A percentile compares a stretch with the other conserved stretches of the same genome.
Conservation (phyloP, 1,140 invertebrate genomes). For the Piezodorus guildinii region DNA sequence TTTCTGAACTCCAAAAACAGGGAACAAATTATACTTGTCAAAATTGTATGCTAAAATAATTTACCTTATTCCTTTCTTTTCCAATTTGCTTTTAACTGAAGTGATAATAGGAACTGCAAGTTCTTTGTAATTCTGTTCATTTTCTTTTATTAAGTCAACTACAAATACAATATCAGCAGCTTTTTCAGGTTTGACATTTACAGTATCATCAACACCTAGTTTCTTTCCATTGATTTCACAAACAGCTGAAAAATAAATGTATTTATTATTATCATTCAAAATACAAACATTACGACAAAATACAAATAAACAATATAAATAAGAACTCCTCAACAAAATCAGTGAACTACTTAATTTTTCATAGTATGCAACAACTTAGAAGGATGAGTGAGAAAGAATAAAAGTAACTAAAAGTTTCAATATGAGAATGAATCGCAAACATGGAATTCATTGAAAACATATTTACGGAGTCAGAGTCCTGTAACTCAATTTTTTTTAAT, state of each 20-base stretch:
- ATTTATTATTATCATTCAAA: not conserved
- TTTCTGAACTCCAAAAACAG: too few relatives aligned
- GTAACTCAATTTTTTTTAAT: too few relatives aligned
- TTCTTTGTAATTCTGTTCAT: conserved; percentile 39
- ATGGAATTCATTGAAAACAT: too few relatives aligned
- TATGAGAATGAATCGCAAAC: too few relatives aligned
- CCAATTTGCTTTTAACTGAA: conserved; percentile 38
- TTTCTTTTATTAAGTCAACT: conserved; percentile 45
- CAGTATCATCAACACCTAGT: conserved; percentile 40
- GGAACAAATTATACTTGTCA: too few relatives aligned
- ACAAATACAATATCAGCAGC: conserved; percentile 60
- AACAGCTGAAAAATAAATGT: not conserved
- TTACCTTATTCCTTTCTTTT: conserved; percentile 44
- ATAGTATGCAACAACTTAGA: too few relatives aligned
- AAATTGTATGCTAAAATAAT: conserved; percentile 24
- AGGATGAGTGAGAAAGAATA: too few relatives aligned
- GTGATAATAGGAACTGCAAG: conserved; percentile 35
- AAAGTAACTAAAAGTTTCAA: too few relatives aligned
- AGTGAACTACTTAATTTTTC: too few relatives aligned
- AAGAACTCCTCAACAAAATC: too few relatives aligned
- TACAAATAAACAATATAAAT: too few relatives aligned
- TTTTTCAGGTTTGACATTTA: conserved; percentile 54
- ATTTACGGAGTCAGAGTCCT: too few relatives aligned
- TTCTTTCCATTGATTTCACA: conserved; percentile 23
- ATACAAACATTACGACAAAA: not conserved